phyloP scores from a whole-genome alignment of 2,797 vertebrate genomes.

The Borostomias antarcticus region DNA sequence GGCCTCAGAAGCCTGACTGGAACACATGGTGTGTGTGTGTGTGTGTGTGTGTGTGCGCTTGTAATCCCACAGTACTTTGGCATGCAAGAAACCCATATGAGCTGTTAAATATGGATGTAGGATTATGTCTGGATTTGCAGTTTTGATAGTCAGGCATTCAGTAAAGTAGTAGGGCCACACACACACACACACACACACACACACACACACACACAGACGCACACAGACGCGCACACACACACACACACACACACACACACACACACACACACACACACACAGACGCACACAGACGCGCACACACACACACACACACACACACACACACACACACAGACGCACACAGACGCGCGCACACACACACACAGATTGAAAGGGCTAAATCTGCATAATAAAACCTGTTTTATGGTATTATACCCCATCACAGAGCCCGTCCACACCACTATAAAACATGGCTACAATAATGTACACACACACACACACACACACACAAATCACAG shows the following conservation, averaged over 20 bases:
- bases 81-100: constrained; percentile 56
- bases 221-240: neutral
- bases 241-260: constrained; percentile 4
- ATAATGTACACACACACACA: constrained; percentile 17
- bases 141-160: constrained; percentile 55
- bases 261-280: constrained; percentile 10
- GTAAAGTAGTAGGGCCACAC: constrained; percentile 29
- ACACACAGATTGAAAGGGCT: neutral
- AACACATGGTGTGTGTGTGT: constrained; percentile 41
- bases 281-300: too few relatives aligned
- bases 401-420: neutral
- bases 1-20: constrained; percentile 68
- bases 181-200: neutral
- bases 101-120: constrained; percentile 69
- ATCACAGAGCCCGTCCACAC: neutral
- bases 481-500: constrained; percentile 32
- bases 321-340: neutral
- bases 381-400: constrained; percentile 3
- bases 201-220: constrained; percentile 19
- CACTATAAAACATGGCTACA: constrained; percentile 5
- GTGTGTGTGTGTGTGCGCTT: constrained; percentile 18
- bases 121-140: constrained; percentile 60
- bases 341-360: too few relatives aligned
- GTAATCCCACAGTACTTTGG: neutral
- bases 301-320: neutral